A percentile compares a stretch with the other conserved stretches of the same genome.
Evolutionary conservation across 2,888 invertebrate genomes (phyloP).

Genomic region (Chrysomela aeneicollis): DNA sequence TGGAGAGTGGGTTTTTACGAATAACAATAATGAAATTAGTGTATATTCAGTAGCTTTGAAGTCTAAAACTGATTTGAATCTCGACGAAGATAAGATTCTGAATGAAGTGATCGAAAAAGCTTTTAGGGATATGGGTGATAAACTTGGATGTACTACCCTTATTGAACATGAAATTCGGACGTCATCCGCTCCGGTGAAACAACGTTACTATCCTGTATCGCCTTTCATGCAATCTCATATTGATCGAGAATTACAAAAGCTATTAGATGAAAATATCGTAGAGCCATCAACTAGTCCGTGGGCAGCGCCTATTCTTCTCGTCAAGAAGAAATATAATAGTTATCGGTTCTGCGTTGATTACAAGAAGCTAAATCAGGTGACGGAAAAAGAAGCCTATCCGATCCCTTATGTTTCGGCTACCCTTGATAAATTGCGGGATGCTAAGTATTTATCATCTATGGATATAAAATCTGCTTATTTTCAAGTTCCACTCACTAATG

Average conservation of each 20-base stretch:
- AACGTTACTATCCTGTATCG: background rate
- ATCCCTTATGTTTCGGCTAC: no score
- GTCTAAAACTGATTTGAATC: background rate
- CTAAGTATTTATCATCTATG: no score
- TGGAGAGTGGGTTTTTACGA: background rate
- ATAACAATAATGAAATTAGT: background rate
- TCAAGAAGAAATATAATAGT: no score
- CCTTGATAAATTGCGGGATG: no score
- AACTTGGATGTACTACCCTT: background rate
- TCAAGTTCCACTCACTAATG: conserved; percentile 24
- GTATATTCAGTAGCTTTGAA: background rate
- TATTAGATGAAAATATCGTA: no score
- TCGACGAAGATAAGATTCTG: background rate
- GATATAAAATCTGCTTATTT: conserved; percentile 4
- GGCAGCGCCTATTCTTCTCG: no score
- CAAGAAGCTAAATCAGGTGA: no score
- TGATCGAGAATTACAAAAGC: no score
- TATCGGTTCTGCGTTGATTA: no score
- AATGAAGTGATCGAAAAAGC: background rate
- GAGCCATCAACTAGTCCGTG: no score
- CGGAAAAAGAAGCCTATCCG: no score
- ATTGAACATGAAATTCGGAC: background rate
- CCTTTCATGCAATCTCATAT: no score
- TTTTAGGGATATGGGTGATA: background rate
- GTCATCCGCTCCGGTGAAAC: background rate